These are phyloP conservation scores for Coregonus ussuriensis DNA, from an alignment of 2,797 vertebrate genomes.

Conservation along the genomic window DNA sequence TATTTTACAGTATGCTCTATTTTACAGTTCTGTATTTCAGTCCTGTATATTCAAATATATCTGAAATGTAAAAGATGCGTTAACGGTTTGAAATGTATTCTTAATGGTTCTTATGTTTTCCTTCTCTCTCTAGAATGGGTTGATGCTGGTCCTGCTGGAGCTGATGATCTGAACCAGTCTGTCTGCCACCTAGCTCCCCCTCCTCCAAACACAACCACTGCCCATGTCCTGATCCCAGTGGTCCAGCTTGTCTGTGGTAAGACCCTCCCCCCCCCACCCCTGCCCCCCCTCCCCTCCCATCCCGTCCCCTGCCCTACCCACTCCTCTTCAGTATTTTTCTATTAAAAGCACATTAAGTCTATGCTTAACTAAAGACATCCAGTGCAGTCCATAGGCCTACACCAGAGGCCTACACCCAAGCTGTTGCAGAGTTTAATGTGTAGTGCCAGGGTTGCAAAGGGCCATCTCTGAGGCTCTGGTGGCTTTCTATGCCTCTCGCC, in stretches of 20 bases:
- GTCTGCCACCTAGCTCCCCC: neutral
- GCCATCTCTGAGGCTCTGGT: constrained; percentile 1
- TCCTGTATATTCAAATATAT: neutral
- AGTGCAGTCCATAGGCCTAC: neutral
- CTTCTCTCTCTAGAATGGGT: neutral
- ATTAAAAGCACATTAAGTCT: neutral
- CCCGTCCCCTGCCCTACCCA: neutral
- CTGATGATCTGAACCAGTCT: neutral
- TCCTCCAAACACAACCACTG: neutral
- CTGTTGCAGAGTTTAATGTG: neutral
- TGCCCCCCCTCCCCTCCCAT: neutral
- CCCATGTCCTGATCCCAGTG: constrained; percentile 2
- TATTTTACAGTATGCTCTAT: no score
- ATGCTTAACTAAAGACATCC: neutral
- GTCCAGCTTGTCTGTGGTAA: neutral
- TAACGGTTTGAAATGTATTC: neutral
- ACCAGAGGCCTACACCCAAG: neutral
- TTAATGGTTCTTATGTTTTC: neutral
- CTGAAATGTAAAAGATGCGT: neutral
- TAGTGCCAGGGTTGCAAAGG: neutral
- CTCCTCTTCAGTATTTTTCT: neutral
- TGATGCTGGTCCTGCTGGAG: neutral
- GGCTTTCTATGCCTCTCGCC: neutral
- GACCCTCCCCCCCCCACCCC: neutral
- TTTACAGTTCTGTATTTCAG: neutral